Percentiles rank a stretch among this genome's conserved stretches.
phyloP scores from a whole-genome alignment of 2,888 invertebrate genomes.

The Boloria euphrosyne region DNA sequence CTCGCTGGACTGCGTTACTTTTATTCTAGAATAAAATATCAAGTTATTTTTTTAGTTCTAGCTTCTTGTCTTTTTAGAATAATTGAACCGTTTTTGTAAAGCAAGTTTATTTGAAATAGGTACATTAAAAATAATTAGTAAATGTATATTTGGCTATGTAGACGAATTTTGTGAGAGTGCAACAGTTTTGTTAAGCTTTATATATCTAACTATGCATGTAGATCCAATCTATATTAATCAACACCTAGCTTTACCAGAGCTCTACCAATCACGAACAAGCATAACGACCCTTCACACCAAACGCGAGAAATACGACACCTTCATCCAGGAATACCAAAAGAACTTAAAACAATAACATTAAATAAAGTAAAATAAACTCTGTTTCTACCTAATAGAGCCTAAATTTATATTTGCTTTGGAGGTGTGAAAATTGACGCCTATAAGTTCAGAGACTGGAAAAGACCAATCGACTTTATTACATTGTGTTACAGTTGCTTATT shows the following conservation, averaged over 20 bases:
- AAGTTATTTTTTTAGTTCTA: too few relatives aligned
- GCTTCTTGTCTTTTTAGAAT: too few relatives aligned
- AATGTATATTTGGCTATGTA: neutral
- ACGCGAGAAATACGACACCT: conserved; percentile 81
- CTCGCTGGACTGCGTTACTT: neutral
- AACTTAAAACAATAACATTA: conserved; percentile 43
- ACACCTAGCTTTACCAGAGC: conserved; percentile 46
- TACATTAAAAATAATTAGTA: neutral
- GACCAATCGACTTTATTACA: conserved; percentile 45
- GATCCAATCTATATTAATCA: conserved; percentile 56
- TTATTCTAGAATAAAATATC: too few relatives aligned
- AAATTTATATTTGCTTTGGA: conserved; percentile 44
- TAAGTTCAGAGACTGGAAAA: conserved; percentile 42
- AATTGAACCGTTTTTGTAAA: too few relatives aligned
- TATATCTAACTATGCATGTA: conserved; percentile 1
- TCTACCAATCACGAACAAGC: conserved; percentile 64
- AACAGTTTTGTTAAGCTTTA: neutral
- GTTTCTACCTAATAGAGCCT: neutral
- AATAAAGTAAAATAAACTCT: conserved; percentile 43
- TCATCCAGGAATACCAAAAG: conserved; percentile 46
- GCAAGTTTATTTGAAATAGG: neutral
- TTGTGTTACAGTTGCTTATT: conserved; percentile 42
- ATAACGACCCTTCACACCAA: conserved; percentile 75
- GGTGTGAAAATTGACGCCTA: conserved; percentile 81
- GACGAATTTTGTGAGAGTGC: neutral